phyloP scores from a whole-genome alignment of 2,797 vertebrate genomes.

The Cichlasoma orientale region DNA sequence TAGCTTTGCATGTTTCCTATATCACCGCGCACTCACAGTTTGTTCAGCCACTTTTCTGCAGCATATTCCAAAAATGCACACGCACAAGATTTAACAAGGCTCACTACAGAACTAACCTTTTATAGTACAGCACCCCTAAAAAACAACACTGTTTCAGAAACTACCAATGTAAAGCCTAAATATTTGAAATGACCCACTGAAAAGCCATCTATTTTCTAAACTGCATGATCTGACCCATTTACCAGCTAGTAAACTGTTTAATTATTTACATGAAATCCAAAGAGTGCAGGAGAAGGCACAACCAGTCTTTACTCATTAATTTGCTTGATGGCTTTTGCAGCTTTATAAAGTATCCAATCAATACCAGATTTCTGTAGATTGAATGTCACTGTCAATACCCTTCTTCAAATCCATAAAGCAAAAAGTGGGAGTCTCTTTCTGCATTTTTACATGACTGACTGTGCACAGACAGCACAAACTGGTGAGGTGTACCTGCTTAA shows the following conservation, averaged over 20 bases:
- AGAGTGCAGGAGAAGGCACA: neutral
- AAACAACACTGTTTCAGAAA: neutral
- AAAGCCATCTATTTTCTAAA: neutral
- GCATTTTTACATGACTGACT: neutral
- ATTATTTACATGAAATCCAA: constrained; percentile 1
- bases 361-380: neutral
- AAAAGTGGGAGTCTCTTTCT: neutral
- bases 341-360: neutral
- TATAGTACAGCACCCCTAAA: neutral
- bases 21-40: neutral
- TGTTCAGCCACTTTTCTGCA: neutral
- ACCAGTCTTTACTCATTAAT: neutral
- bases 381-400: neutral
- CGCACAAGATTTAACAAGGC: neutral
- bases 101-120: neutral
- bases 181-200: neutral
- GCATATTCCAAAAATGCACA: neutral
- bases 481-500: neutral
- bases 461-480: neutral
- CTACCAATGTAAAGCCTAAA: neutral
- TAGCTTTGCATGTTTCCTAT: neutral
- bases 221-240: constrained; percentile 1
- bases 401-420: neutral
- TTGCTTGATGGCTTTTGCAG: neutral
- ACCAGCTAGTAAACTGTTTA: neutral